Evolutionary conservation across 2,797 vertebrate genomes (phyloP).

Genomic region (Sebastes reedi): DNA sequence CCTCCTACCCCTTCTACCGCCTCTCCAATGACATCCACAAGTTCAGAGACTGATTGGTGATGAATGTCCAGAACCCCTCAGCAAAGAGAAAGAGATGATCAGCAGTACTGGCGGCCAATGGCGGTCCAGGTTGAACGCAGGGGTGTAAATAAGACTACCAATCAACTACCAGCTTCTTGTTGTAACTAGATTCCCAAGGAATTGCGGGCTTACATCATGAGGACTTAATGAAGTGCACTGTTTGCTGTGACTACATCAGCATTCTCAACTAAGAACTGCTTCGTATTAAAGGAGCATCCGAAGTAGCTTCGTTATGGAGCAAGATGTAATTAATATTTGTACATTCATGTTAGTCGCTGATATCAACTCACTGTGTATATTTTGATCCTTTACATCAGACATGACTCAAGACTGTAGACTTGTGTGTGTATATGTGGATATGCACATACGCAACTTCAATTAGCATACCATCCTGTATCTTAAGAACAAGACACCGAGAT

Average conservation of each 20-base stretch:
- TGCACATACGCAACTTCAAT: slow-evolving; percentile 78
- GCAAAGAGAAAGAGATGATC: slow-evolving; percentile 33
- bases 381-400: slow-evolving; percentile 79
- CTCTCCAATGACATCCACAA: slow-evolving; percentile 99
- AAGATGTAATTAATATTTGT: slow-evolving; percentile 86
- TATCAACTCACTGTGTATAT: slow-evolving; percentile 84
- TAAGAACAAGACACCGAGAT: slow-evolving; percentile 69
- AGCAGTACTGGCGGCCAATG: slow-evolving; percentile 65
- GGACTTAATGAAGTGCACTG: slow-evolving; percentile 90
- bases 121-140: slow-evolving; percentile 65
- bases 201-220: slow-evolving; percentile 82
- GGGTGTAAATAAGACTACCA: slow-evolving; percentile 75
- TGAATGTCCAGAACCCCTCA: slow-evolving; percentile 32
- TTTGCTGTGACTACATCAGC: slow-evolving; percentile 88
- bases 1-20: slow-evolving; percentile 94
- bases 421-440: slow-evolving; percentile 78
- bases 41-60: slow-evolving; percentile 90
- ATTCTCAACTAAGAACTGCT: slow-evolving; percentile 84
- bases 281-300: slow-evolving; percentile 95
- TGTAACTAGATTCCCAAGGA: slow-evolving; percentile 88
- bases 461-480: slow-evolving; percentile 77
- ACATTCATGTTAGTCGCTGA: slow-evolving; percentile 79
- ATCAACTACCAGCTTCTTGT: slow-evolving; percentile 82
- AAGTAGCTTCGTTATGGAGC: slow-evolving; percentile 99
- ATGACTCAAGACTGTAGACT: slow-evolving; percentile 82